Base-by-base conservation (phyloP, 1,140 invertebrate species). In the Ephestia elutella region DNA sequence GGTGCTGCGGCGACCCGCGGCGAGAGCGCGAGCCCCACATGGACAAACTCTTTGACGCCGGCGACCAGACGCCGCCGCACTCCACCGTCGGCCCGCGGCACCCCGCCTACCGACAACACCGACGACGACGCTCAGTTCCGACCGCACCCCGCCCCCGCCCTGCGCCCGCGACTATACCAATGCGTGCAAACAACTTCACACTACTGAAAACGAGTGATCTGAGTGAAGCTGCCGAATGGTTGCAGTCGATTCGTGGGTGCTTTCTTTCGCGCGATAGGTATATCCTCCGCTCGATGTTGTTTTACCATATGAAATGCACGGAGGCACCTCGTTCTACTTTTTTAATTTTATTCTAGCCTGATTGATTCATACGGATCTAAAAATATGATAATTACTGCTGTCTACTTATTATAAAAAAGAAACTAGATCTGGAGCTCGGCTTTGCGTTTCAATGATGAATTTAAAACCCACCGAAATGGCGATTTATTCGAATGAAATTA, bases 31-130 rank as follows among this genome's bases (percentile, higher is more conserved):
- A 91, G 64, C 92, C 92, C 87, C 93, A 94, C 71, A 93, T 92
- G 66, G 93, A 93, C 70, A 94, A 87, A 78, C 92, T 93, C 84
- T 93, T n/a, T 92, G 90, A 94, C 92, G 51, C 93, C 93, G 71
- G 93, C 93, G 89, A 94, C 94, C 68, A 94, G 89, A 28, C 92
- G 90, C 72, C 92, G 89, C 63, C 92, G 90, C 82, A 92, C 73
- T 67, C 86, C 82, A 78, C 82, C 77, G 68, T 84, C 85, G 66
- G 76, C 72, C 71, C 73, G 73, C 69, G 75, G 56, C 64, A 63
- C 70, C 67, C 71, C 80, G 82, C 82, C 82, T 86, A 84, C 70
- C 75, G 77, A 87, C 82, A 87, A 86, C 73, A 84, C 65, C 75
- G 54, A 56, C 54, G 38, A 15, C 54, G 50, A 53, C 51, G 73